Evolutionary conservation across 2,113 vertebrate species (phyloP).

Genomic region (Synchiropus splendidus): DNA sequence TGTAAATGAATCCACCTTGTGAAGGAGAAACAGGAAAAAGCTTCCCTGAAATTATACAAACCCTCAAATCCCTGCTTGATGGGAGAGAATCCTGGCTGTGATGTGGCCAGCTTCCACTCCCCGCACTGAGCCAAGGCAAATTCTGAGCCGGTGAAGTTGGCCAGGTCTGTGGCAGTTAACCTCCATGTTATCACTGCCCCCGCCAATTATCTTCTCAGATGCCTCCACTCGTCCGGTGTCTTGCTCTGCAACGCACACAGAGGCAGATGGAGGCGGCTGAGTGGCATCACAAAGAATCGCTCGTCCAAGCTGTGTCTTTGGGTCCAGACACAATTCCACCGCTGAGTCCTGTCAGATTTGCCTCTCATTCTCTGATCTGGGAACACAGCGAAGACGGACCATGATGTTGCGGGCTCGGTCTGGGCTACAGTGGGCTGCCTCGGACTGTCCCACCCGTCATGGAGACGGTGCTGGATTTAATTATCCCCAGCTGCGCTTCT

Average conservation of each 20-base stretch:
- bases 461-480: constrained; percentile 59
- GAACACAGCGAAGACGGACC: constrained; percentile 20
- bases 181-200: constrained; percentile 23
- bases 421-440: constrained; percentile 32
- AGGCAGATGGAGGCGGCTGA: constrained; percentile 6
- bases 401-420: constrained; percentile 27
- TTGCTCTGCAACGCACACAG: constrained; percentile 14
- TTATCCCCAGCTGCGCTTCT: constrained; percentile 64
- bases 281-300: constrained; percentile 18
- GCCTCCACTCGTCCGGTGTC: constrained; percentile 11
- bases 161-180: constrained; percentile 39
- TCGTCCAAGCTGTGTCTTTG: constrained; percentile 30
- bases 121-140: constrained; percentile 48
- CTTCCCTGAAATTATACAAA: constrained; percentile 55
- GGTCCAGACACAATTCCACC: constrained; percentile 22
- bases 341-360: constrained; percentile 34
- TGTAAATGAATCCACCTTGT: constrained; percentile 50
- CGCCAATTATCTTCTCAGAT: constrained; percentile 37
- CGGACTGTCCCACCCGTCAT: constrained; percentile 26
- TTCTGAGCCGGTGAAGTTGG: constrained; percentile 36
- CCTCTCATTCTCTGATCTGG: constrained; percentile 19
- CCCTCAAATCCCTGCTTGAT: constrained; percentile 42
- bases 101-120: constrained; percentile 42
- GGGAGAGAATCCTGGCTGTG: constrained; percentile 47
- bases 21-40: constrained; percentile 41